Conservation (phyloP, 2,888 invertebrate genomes). For the Aromia moschata region DNA sequence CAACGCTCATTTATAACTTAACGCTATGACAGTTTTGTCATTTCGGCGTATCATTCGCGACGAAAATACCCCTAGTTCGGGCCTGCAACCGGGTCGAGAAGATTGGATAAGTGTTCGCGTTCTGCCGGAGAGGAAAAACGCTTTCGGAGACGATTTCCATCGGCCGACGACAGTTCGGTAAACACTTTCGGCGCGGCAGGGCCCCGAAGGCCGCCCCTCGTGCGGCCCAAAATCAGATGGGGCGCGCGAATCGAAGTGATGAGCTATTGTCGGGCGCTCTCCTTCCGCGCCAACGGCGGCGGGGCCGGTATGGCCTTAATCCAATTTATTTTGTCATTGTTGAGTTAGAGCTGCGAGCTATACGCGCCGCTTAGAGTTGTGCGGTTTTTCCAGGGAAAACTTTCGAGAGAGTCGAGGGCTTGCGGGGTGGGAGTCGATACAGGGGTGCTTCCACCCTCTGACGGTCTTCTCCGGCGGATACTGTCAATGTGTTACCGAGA, state of each 20-base stretch:
- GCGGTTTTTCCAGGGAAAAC: constrained; percentile 36
- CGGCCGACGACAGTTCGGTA: constrained; percentile 62
- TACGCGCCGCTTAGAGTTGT: constrained; percentile 45
- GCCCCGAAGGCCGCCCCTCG: constrained; percentile 45
- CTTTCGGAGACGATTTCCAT: constrained; percentile 62
- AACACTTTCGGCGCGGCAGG: constrained; percentile 59
- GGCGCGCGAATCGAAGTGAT: constrained; percentile 56
- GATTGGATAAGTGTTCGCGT: constrained; percentile 63
- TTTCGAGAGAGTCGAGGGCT: constrained; percentile 2
- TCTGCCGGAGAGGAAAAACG: constrained; percentile 59
- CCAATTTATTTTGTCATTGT: constrained; percentile 65
- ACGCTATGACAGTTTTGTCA: no score
- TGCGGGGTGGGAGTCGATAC: no score
- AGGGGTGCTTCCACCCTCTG: not conserved
- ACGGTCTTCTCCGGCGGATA: no score
- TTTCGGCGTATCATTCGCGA: no score
- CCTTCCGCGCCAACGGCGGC: constrained; percentile 62
- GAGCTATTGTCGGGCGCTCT: constrained; percentile 63
- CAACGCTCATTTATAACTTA: no score
- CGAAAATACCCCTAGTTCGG: constrained; percentile 27
- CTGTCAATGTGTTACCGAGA: no score
- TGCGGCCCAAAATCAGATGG: constrained; percentile 47
- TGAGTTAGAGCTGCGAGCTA: constrained; percentile 59
- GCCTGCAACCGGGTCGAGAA: constrained; percentile 42
- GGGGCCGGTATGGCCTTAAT: constrained; percentile 62